Conservation (phyloP, 2,113 vertebrate genomes). For the Takifugu bimaculatus region DNA sequence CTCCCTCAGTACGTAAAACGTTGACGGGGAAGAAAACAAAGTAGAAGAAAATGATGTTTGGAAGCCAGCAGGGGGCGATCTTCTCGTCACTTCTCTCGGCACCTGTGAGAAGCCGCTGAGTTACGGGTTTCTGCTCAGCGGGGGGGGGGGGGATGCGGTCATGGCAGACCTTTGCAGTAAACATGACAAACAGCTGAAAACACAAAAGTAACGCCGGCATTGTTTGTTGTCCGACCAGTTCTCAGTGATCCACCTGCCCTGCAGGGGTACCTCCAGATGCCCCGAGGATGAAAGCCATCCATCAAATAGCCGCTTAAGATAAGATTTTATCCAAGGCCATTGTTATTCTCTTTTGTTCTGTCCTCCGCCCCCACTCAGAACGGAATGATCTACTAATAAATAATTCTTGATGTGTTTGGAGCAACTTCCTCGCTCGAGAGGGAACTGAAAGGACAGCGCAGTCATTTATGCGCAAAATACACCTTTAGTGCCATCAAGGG, state of each 20-base stretch:
- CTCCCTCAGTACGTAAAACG: background rate
- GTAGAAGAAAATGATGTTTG: constrained; percentile 7
- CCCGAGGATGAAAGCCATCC: no score
- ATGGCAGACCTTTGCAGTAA: background rate
- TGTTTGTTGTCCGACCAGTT: no score
- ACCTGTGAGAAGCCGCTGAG: constrained; percentile 22
- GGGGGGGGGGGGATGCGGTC: background rate
- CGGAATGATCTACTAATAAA: constrained; percentile 18
- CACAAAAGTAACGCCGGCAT: no score
- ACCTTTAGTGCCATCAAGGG: no score
- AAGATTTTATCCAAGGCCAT: constrained; percentile 59
- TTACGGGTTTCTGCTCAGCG: constrained; percentile 15
- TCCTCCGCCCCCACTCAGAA: constrained; percentile 50
- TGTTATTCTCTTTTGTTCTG: constrained; percentile 41
- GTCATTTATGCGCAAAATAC: background rate
- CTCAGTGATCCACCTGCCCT: no score
- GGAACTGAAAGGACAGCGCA: constrained; percentile 54
- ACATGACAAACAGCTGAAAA: no score
- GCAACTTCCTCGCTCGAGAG: constrained; percentile 59
- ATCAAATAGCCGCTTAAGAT: no score
- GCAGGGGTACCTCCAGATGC: no score
- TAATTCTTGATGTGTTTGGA: constrained; percentile 43
- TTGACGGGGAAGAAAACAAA: background rate
- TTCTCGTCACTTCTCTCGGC: constrained; percentile 24
- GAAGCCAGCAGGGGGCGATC: constrained; percentile 56